Evolutionary conservation across 2,888 invertebrate genomes (phyloP).

Genomic region (Ophion slaviceki): DNA sequence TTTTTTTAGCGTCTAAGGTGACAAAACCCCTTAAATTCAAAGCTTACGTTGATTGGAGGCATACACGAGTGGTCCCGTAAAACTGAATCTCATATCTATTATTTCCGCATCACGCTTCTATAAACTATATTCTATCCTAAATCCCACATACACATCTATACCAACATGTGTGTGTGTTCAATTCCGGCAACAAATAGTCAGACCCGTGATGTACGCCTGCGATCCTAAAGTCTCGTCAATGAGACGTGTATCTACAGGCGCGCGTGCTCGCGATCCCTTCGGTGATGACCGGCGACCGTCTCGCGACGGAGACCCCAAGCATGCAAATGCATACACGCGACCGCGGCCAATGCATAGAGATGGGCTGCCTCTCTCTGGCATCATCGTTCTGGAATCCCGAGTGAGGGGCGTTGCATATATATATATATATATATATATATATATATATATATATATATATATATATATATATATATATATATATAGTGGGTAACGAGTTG

Average conservation of each 20-base stretch:
- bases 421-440: too few relatives aligned
- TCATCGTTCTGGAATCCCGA: conserved; percentile 75
- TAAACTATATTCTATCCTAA: neutral
- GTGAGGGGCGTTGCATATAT: conserved; percentile 29
- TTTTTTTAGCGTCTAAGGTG: too few relatives aligned
- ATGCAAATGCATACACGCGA: conserved; percentile 35
- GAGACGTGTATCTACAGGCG: conserved; percentile 24
- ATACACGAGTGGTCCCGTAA: too few relatives aligned
- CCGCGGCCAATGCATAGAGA: conserved; percentile 2
- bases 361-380: conserved; percentile 19
- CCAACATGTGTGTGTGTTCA: neutral
- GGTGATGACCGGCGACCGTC: conserved; percentile 15
- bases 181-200: conserved; percentile 11
- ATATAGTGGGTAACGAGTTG: too few relatives aligned
- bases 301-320: conserved; percentile 24
- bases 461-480: too few relatives aligned
- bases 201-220: conserved; percentile 34
- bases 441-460: too few relatives aligned
- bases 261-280: neutral
- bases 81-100: too few relatives aligned
- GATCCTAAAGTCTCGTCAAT: conserved; percentile 59
- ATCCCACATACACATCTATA: neutral
- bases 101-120: too few relatives aligned
- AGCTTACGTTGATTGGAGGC: too few relatives aligned
- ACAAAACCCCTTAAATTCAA: too few relatives aligned